A percentile compares a stretch with the other conserved stretches of the same genome.
These are phyloP conservation scores for Whitmania pigra DNA, from an alignment of 1,140 invertebrate genomes.

Conservation along the genomic window DNA sequence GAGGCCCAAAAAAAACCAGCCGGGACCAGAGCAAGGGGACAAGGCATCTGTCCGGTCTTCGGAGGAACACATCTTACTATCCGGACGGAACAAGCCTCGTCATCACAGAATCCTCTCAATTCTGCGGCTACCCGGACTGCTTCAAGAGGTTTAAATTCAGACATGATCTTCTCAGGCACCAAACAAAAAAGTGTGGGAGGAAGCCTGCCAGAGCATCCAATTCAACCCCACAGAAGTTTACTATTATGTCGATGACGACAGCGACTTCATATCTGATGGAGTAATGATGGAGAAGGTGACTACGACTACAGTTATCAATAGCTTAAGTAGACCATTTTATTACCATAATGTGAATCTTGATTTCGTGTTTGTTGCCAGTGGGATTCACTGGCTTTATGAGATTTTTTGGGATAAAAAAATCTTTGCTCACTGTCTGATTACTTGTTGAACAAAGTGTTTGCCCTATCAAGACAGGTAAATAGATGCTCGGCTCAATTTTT, in stretches of 20 bases:
- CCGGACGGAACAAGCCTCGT: not conserved
- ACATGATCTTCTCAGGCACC: slow-evolving; percentile 12
- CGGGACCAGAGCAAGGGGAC: too few species aligned
- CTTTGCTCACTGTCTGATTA: too few species aligned
- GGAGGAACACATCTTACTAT: too few species aligned
- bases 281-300: not conserved
- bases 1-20: too few species aligned
- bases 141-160: slow-evolving; percentile 12
- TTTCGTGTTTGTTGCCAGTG: too few species aligned
- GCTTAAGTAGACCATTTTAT: not conserved
- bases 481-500: too few species aligned
- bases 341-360: not conserved
- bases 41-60: too few species aligned
- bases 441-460: too few species aligned
- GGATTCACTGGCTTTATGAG: too few species aligned
- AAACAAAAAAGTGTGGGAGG: slow-evolving; percentile 17
- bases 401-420: too few species aligned
- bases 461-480: too few species aligned
- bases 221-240: not conserved
- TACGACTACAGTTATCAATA: not conserved
- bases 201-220: not conserved
- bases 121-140: slow-evolving; percentile 13
- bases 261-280: not conserved
- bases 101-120: slow-evolving; percentile 9
- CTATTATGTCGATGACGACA: not conserved